phyloP scores from a whole-genome alignment of 2,888 invertebrate genomes.

The Coenonympha glycerion region DNA sequence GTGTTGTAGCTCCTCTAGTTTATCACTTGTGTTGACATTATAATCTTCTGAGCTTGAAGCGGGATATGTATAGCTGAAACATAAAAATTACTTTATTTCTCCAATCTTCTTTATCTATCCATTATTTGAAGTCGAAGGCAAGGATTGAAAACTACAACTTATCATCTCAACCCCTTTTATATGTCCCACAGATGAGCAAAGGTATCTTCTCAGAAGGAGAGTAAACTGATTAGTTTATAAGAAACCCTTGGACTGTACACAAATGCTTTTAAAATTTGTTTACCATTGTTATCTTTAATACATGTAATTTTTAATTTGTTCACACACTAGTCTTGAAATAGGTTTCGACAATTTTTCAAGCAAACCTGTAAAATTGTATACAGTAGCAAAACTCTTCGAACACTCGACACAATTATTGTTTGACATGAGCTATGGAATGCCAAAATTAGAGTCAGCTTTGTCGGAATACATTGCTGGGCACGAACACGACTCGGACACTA shows the following conservation, averaged over 20 bases:
- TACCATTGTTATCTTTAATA: too few species aligned
- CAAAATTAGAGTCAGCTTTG: constrained; percentile 69
- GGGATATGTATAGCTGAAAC: constrained; percentile 21
- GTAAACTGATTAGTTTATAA: not conserved
- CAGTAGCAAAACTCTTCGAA: constrained; percentile 32
- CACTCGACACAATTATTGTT: constrained; percentile 47
- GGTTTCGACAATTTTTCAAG: constrained; percentile 18
- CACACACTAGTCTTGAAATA: not conserved
- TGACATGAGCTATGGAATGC: constrained; percentile 68
- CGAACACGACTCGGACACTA: constrained; percentile 23
- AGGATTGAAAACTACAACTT: too few species aligned
- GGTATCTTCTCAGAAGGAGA: too few species aligned
- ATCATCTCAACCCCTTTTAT: too few species aligned
- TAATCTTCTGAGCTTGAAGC: constrained; percentile 8
- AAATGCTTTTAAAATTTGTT: not conserved
- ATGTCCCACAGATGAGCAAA: too few species aligned
- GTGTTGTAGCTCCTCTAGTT: constrained; percentile 18
- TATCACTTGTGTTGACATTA: constrained; percentile 25
- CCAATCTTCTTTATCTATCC: not conserved
- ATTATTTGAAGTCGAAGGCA: too few species aligned
- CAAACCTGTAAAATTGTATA: constrained; percentile 12
- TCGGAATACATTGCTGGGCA: constrained; percentile 33
- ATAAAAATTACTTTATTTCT: not conserved
- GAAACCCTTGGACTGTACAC: not conserved
- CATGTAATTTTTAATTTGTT: not conserved